Percentiles rank a stretch among this genome's conserved stretches.
These are phyloP conservation scores for Latheticus oryzae DNA, from an alignment of 2,888 invertebrate species.

Conservation along the genomic window DNA sequence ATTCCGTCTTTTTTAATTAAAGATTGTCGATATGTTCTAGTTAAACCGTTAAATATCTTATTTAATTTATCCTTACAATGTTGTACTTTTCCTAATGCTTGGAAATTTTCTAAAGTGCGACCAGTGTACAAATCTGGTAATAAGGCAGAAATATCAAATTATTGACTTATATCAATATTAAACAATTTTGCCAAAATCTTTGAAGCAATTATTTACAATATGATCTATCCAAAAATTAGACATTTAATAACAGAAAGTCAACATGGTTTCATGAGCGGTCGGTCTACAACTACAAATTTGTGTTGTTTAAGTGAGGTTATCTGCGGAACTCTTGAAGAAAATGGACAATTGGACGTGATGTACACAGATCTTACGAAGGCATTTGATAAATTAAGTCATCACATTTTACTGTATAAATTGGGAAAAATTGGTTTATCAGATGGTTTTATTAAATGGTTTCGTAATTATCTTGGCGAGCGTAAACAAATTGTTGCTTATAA, in stretches of 20 bases:
- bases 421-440: too few relatives aligned
- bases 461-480: too few relatives aligned
- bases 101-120: slow-evolving; percentile 1
- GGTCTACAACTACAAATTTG: too few relatives aligned
- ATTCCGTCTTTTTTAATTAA: slow-evolving; percentile 1
- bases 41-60: neutral
- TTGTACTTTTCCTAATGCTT: slow-evolving; percentile 4
- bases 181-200: neutral
- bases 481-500: too few relatives aligned
- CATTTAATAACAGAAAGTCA: slow-evolving; percentile 8
- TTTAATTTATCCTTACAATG: slow-evolving; percentile 4
- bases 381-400: too few relatives aligned
- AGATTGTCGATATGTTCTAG: neutral
- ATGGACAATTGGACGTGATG: too few relatives aligned
- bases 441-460: too few relatives aligned
- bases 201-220: slow-evolving; percentile 3
- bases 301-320: too few relatives aligned
- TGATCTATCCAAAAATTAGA: neutral
- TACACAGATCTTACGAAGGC: too few relatives aligned
- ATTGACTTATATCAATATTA: slow-evolving; percentile 1
- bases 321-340: too few relatives aligned
- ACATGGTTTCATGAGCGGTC: too few relatives aligned
- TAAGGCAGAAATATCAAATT: slow-evolving; percentile 6
- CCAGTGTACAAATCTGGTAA: neutral
- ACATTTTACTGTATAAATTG: too few relatives aligned